Conservation (phyloP, 2,113 vertebrate genomes). For the Hydrochoerus hydrochaeris region DNA sequence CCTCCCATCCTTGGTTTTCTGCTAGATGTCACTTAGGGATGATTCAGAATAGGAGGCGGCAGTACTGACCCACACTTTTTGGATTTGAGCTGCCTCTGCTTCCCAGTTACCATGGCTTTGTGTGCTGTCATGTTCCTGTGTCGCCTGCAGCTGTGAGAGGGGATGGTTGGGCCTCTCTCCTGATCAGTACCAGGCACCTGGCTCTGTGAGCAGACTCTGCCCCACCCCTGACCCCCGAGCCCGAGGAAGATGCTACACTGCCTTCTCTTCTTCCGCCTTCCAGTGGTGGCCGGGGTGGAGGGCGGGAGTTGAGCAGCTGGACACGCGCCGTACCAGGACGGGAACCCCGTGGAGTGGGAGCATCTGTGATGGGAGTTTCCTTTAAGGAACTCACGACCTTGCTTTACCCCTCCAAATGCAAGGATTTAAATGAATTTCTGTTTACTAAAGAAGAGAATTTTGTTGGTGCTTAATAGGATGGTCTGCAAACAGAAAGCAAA, state of each 20-base stretch:
- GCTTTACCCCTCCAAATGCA: neutral
- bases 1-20: neutral
- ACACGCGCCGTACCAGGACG: neutral
- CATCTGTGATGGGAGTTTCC: neutral
- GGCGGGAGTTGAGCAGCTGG: neutral
- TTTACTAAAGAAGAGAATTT: neutral
- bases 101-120: neutral
- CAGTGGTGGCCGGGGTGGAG: neutral
- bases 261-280: neutral
- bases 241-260: neutral
- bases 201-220: neutral
- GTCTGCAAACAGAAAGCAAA: neutral
- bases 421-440: neutral
- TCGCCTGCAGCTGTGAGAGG: no score
- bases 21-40: neutral
- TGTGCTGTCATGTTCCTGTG: neutral
- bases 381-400: neutral
- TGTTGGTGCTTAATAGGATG: neutral
- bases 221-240: neutral
- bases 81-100: neutral
- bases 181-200: neutral
- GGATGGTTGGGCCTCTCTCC: neutral
- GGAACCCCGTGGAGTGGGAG: neutral
- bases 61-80: neutral
- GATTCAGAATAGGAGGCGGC: neutral